A percentile compares a stretch with the other conserved stretches of the same genome.
phyloP scores from a whole-genome alignment of 2,888 invertebrate genomes.

The Drosophila anomalata region DNA sequence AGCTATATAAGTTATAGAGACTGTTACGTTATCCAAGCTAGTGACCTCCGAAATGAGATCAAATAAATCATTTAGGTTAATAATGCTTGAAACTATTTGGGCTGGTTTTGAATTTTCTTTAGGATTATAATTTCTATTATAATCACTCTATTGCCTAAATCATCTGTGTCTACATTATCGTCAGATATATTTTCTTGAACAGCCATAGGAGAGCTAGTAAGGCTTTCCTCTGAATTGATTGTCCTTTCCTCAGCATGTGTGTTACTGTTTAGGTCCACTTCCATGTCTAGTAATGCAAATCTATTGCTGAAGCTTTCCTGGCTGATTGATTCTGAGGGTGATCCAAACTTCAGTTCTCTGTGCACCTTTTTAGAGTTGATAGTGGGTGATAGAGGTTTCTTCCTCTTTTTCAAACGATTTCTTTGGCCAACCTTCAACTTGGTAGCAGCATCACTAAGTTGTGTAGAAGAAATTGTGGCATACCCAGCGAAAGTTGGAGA shows the following conservation, averaged over 20 bases:
- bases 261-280: too few relatives aligned
- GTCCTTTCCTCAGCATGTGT: neutral
- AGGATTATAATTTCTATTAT: neutral
- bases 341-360: neutral
- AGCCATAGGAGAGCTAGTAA: too few relatives aligned
- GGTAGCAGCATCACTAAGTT: neutral
- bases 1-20: too few relatives aligned
- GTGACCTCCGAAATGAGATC: neutral
- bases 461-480: neutral
- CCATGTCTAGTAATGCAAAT: neutral
- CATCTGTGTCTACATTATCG: neutral
- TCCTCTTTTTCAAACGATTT: neutral
- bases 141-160: neutral
- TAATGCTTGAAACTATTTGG: neutral
- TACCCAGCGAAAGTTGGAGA: too few relatives aligned
- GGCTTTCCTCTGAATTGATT: neutral
- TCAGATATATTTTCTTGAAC: neutral
- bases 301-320: neutral
- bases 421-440: neutral
- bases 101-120: neutral
- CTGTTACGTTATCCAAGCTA: neutral
- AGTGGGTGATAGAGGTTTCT: neutral
- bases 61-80: neutral
- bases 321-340: neutral
- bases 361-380: too few relatives aligned